Conservation (phyloP, 2,113 vertebrate genomes). For the Galbula dea region DNA sequence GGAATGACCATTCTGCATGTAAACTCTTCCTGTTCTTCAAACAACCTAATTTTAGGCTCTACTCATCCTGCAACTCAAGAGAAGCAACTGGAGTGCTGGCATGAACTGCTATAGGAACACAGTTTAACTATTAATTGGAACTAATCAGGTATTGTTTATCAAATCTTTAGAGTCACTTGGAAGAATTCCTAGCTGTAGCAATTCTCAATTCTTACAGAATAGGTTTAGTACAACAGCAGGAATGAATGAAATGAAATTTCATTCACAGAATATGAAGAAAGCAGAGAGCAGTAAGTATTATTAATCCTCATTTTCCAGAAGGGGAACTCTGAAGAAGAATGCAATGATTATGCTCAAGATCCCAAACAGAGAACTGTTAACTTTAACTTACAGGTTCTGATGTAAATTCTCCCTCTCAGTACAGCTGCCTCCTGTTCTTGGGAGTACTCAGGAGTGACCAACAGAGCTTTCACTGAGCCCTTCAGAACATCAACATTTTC, state of each 20-base stretch:
- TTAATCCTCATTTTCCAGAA: not conserved
- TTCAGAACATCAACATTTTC: not conserved
- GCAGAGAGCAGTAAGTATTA: not conserved
- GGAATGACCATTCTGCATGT: not conserved
- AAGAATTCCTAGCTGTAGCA: not conserved
- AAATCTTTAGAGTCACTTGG: not conserved
- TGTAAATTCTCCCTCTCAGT: not conserved
- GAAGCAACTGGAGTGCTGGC: not conserved
- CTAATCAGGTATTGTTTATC: not conserved
- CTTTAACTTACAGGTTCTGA: not conserved
- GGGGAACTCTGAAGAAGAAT: not conserved
- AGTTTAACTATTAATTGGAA: not conserved
- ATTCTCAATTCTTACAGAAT: not conserved
- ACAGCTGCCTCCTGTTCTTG: not conserved
- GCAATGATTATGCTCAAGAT: not conserved
- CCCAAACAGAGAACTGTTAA: not conserved
- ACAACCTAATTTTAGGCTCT: not conserved
- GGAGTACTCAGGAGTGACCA: not conserved
- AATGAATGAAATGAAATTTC: not conserved
- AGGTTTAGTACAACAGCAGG: not conserved
- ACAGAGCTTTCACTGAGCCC: accelerated
- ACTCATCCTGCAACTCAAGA: not conserved
- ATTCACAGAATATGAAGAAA: not conserved
- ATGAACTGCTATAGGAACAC: not conserved
- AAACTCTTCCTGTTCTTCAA: not conserved